Evolutionary conservation across 1,140 invertebrate genomes (phyloP).

Genomic region (Habropoda laboriosa): DNA sequence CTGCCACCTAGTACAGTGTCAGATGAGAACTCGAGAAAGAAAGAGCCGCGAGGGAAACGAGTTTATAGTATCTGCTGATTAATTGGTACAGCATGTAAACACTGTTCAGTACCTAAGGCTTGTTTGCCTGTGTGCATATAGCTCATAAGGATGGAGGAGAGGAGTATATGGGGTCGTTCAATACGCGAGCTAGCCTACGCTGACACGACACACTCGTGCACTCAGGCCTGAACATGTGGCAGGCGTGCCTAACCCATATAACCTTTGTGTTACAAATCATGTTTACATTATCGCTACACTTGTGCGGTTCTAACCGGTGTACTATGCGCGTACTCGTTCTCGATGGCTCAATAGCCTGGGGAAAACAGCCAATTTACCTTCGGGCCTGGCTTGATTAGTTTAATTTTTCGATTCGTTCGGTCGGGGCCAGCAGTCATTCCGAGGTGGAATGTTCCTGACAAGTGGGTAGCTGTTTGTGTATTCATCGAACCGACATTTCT

Average conservation of each 20-base stretch:
- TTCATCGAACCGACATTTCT: neutral
- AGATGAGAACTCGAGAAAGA: slow-evolving; percentile 31
- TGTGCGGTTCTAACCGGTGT: slow-evolving; percentile 64
- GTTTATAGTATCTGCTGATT: slow-evolving; percentile 72
- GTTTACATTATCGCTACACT: slow-evolving; percentile 80
- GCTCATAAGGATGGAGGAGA: slow-evolving; percentile 63
- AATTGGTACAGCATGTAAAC: slow-evolving; percentile 78
- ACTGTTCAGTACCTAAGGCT: slow-evolving; percentile 72
- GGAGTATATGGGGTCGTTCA: slow-evolving; percentile 55
- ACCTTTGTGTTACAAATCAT: slow-evolving; percentile 82
- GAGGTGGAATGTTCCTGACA: neutral
- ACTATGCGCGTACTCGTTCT: slow-evolving; percentile 59
- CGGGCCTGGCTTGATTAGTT: slow-evolving; percentile 58
- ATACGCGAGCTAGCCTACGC: slow-evolving; percentile 60
- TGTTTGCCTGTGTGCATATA: slow-evolving; percentile 74
- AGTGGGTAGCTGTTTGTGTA: neutral
- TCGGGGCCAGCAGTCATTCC: neutral
- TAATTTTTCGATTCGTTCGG: slow-evolving; percentile 53
- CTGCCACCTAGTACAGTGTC: slow-evolving; percentile 10
- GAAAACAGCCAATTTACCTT: slow-evolving; percentile 69
- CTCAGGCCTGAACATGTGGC: slow-evolving; percentile 77
- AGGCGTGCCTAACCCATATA: slow-evolving; percentile 74
- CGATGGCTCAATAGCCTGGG: slow-evolving; percentile 76
- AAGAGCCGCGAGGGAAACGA: slow-evolving; percentile 65
- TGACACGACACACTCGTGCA: slow-evolving; percentile 56